These are phyloP conservation scores for Sesamia inferens DNA, from an alignment of 2,888 invertebrate species.

Conservation along the genomic window DNA sequence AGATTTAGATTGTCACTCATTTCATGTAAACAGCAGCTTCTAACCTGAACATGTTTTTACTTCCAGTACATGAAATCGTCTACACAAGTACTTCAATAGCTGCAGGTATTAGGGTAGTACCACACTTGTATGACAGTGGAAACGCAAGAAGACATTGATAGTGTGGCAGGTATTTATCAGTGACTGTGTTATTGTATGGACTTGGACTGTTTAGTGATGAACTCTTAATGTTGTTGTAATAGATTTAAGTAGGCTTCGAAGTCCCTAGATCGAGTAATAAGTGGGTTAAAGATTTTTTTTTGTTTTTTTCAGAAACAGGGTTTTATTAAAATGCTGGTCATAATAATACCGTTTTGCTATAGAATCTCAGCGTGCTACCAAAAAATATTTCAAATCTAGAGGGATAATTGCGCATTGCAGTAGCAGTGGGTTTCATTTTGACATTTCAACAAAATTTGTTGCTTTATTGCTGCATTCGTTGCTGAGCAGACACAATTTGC, in stretches of 20 bases:
- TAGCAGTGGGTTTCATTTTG: not conserved
- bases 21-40: not conserved
- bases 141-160: constrained; percentile 22
- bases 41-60: constrained; percentile 28
- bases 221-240: constrained; percentile 47
- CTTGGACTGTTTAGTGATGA: constrained; percentile 44
- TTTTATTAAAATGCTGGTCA: not conserved
- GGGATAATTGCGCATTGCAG: no score
- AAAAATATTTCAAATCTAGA: not conserved
- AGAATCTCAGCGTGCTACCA: not conserved
- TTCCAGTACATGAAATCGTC: constrained; percentile 78
- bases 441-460: not conserved
- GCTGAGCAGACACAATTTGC: not conserved
- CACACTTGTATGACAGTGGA: constrained; percentile 35
- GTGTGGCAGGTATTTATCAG: constrained; percentile 44
- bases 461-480: not conserved
- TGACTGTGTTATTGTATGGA: constrained; percentile 40
- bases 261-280: constrained; percentile 19
- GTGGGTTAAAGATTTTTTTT: constrained; percentile 12
- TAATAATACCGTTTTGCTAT: not conserved
- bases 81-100: constrained; percentile 28
- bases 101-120: constrained; percentile 59
- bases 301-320: no score
- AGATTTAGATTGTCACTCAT: no score
- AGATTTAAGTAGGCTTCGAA: constrained; percentile 32